Conservation (phyloP, 2,888 invertebrate genomes). For the Pogonocherus hispidulus region DNA sequence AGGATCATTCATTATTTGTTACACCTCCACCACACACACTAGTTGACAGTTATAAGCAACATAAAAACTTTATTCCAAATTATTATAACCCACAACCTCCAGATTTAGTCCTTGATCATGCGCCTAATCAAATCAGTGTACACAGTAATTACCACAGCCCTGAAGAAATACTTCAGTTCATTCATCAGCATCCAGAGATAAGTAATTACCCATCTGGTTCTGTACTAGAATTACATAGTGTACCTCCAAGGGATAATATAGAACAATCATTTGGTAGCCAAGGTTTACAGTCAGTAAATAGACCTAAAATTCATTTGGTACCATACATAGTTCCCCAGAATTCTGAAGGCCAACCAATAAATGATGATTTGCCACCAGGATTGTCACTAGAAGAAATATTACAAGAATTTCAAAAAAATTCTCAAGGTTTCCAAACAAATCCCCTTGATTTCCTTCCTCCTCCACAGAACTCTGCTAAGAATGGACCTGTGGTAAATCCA, state of each 20-base stretch:
- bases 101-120: slow-evolving; percentile 32
- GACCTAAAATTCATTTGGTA: slow-evolving; percentile 49
- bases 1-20: slow-evolving; percentile 51
- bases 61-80: slow-evolving; percentile 33
- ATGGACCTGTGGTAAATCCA: slow-evolving; percentile 57
- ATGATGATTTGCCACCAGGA: slow-evolving; percentile 55
- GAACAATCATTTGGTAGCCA: slow-evolving; percentile 10
- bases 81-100: slow-evolving; percentile 32
- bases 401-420: slow-evolving; percentile 63
- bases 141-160: slow-evolving; percentile 62
- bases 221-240: slow-evolving; percentile 65
- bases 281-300: slow-evolving; percentile 31
- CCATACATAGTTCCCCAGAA: slow-evolving; percentile 56
- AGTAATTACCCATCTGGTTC: slow-evolving; percentile 66
- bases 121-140: slow-evolving; percentile 52
- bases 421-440: slow-evolving; percentile 47
- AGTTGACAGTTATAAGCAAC: slow-evolving; percentile 1
- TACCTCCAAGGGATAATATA: slow-evolving; percentile 40
- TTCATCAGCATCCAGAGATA: slow-evolving; percentile 67
- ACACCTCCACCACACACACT: slow-evolving; percentile 47
- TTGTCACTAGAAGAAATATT: slow-evolving; percentile 64
- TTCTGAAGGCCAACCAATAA: slow-evolving; percentile 38
- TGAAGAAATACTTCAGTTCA: slow-evolving; percentile 65
- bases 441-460: slow-evolving; percentile 39
- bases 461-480: slow-evolving; percentile 40